These are phyloP conservation scores for Varanus salvator DNA, from an alignment of 2,113 vertebrate genomes.

Conservation along the genomic window DNA sequence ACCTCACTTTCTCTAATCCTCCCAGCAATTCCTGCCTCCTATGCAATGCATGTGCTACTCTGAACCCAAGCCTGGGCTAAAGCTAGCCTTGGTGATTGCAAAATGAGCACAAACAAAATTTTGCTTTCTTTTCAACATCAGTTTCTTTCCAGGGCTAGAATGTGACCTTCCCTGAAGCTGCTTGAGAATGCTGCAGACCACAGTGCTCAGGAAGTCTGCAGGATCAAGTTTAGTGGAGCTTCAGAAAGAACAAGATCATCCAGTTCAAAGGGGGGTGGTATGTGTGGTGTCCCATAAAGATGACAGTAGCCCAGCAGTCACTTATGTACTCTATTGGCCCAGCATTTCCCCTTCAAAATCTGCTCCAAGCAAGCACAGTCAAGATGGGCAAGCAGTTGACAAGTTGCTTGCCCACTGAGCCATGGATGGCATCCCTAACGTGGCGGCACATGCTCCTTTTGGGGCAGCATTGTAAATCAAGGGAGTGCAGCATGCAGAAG, in stretches of 20 bases:
- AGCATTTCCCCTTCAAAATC: background rate
- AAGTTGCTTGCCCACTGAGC: background rate
- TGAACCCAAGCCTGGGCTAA: background rate
- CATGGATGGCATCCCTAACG: background rate
- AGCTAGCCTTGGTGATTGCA: background rate
- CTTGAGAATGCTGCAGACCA: background rate
- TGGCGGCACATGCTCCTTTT: background rate
- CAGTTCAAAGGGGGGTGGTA: background rate
- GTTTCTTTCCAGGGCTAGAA: background rate
- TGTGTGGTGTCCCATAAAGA: no score
- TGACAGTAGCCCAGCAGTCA: background rate
- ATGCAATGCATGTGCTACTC: background rate
- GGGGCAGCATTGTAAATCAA: background rate
- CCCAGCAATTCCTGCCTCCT: background rate
- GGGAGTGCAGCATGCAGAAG: background rate
- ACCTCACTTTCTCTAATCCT: no score
- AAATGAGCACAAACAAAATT: background rate
- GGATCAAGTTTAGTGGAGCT: background rate
- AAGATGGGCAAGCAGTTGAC: background rate
- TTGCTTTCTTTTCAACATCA: background rate
- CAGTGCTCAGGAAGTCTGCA: background rate
- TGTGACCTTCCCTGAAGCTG: background rate
- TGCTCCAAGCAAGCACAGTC: constrained; percentile 38
- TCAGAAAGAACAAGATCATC: background rate
- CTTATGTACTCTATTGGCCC: fast-evolving